Evolutionary conservation across 2,113 vertebrate genomes (phyloP).

Genomic region (Ctenodactylus gundi): DNA sequence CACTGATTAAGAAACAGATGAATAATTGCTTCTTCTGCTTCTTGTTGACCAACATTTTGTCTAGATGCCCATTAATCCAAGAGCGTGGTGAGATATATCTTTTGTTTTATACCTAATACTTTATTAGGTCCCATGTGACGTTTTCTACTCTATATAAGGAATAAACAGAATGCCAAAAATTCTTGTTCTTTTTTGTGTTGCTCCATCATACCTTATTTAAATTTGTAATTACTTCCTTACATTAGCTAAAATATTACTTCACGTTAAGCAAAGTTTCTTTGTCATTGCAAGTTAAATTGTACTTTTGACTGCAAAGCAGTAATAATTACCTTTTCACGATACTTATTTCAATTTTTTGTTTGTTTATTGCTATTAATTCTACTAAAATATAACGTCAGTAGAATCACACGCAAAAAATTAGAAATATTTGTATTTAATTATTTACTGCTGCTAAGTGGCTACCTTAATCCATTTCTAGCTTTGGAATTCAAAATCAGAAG

Average conservation of each 20-base stretch:
- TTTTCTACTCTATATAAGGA: neutral
- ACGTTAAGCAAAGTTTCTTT: too few species aligned
- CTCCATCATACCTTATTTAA: too few species aligned
- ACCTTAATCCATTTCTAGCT: neutral
- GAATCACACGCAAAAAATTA: too few species aligned
- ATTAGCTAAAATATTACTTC: too few species aligned
- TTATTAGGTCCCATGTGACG: neutral
- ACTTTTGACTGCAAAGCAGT: too few species aligned
- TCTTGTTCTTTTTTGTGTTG: too few species aligned
- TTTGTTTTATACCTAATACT: neutral
- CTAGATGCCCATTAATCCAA: neutral
- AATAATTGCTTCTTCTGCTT: neutral
- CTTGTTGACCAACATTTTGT: neutral
- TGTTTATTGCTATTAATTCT: too few species aligned
- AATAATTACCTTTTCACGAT: too few species aligned
- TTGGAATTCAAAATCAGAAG: neutral
- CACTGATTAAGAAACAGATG: neutral
- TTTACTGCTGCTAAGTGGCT: neutral
- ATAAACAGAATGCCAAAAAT: neutral
- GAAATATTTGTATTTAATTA: neutral
- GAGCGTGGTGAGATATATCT: neutral
- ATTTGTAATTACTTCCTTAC: too few species aligned
- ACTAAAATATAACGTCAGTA: too few species aligned
- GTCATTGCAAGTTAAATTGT: too few species aligned
- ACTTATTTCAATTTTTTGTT: too few species aligned